A percentile compares a stretch with the other conserved stretches of the same genome.
These are phyloP conservation scores for Plecotus auritus DNA, from an alignment of 2,113 vertebrate species.

Conservation along the genomic window DNA sequence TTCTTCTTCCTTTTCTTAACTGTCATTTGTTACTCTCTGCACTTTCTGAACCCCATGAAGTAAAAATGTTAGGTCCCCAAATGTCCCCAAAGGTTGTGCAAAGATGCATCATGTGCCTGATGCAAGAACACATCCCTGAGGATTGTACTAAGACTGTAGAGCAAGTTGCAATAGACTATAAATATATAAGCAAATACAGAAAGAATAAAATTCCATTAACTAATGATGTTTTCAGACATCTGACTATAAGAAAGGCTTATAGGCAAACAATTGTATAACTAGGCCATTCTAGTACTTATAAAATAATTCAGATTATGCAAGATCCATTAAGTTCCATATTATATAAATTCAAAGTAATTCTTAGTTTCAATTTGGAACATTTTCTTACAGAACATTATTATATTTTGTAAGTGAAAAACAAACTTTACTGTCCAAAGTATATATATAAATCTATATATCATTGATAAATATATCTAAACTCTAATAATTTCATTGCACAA, in stretches of 20 bases:
- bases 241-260: neutral
- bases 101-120: neutral
- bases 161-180: neutral
- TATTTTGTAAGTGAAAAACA: neutral
- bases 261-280: neutral
- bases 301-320: neutral
- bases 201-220: neutral
- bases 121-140: neutral
- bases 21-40: neutral
- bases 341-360: neutral
- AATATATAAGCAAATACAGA: neutral
- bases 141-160: neutral
- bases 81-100: neutral
- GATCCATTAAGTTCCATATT: neutral
- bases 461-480: neutral
- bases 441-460: neutral
- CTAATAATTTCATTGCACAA: neutral
- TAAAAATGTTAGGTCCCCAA: neutral
- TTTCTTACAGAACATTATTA: neutral
- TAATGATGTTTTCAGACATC: neutral
- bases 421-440: neutral
- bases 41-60: neutral
- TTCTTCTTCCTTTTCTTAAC: neutral
- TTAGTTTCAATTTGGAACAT: neutral
- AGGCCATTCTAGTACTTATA: neutral